Conservation (phyloP, 2,113 vertebrate species). For the Sylvia atricapilla region DNA sequence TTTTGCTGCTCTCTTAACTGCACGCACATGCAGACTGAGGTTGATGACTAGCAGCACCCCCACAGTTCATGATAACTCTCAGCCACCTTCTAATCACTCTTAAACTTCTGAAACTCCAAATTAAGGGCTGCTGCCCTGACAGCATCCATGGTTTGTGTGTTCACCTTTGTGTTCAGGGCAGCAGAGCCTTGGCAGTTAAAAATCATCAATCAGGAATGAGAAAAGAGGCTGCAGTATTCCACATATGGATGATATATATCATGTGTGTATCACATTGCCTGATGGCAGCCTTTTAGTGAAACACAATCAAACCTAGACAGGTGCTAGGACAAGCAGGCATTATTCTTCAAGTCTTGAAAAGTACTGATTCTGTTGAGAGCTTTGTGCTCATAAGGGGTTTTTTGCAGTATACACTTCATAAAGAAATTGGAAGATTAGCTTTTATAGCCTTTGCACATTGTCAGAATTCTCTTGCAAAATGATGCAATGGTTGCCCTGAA, state of each 20-base stretch:
- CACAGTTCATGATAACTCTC: neutral
- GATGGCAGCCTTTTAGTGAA: neutral
- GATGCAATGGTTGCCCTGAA: neutral
- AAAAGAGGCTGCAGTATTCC: neutral
- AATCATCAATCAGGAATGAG: neutral
- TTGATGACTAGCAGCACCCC: neutral
- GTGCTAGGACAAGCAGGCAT: neutral
- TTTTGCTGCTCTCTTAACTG: neutral
- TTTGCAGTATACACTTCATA: neutral
- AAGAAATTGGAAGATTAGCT: neutral
- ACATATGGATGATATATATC: neutral
- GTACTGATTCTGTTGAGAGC: neutral
- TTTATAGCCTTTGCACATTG: neutral
- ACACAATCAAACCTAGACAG: neutral
- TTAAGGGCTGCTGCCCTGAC: neutral
- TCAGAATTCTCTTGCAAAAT: neutral
- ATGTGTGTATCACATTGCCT: neutral
- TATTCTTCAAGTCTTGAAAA: neutral
- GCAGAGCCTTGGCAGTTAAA: neutral
- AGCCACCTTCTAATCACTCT: neutral
- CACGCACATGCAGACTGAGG: neutral
- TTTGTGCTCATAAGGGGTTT: neutral
- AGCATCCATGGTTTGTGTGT: neutral
- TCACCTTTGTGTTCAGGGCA: neutral
- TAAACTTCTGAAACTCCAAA: neutral